Evolutionary conservation across 1,140 invertebrate genomes (phyloP).

Genomic region (Brachionus asplanchnoidis): DNA sequence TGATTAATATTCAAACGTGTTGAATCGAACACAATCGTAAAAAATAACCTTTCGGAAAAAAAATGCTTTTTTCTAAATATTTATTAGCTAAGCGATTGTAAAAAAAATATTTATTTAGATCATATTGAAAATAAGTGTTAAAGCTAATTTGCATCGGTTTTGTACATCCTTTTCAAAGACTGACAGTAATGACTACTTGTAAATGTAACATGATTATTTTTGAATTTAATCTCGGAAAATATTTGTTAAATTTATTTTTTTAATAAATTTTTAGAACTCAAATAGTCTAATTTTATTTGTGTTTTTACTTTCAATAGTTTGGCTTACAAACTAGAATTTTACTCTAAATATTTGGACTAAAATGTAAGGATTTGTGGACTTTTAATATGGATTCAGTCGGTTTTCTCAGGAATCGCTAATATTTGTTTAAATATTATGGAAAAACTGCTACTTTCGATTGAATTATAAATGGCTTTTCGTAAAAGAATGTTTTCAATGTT

Average conservation of each 20-base stretch:
- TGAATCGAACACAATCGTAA: background rate
- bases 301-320: background rate
- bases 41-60: background rate
- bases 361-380: background rate
- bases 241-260: too few relatives aligned
- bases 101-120: background rate
- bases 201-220: background rate
- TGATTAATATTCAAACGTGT: background rate
- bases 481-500: background rate
- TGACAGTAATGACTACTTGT: background rate
- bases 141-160: background rate
- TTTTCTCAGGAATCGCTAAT: conserved; percentile 21
- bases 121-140: background rate
- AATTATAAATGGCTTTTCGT: background rate
- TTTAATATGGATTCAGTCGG: background rate
- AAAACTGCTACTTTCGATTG: background rate
- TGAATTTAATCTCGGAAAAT: too few relatives aligned
- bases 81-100: background rate
- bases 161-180: background rate
- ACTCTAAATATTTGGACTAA: background rate
- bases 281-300: background rate
- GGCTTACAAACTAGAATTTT: background rate
- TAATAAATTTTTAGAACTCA: background rate
- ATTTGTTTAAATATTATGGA: conserved; percentile 1
- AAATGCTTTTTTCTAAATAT: background rate